Conservation (phyloP, 1,140 invertebrate species). For the Zophobas atratus region DNA sequence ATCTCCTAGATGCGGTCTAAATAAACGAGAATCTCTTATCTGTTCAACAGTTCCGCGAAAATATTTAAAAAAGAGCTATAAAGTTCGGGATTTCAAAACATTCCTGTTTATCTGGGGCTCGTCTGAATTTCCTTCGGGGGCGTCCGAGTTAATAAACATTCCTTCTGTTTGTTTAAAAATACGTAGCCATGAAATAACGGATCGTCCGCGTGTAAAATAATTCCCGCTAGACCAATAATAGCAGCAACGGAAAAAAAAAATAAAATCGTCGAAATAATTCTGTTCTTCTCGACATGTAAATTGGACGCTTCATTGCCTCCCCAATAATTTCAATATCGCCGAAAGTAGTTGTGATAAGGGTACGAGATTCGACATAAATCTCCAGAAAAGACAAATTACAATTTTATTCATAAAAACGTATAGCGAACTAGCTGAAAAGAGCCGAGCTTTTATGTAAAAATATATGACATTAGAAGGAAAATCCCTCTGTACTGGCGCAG, state of each 20-base stretch:
- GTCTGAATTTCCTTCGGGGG: conserved; percentile 40
- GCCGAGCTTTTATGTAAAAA: conserved; percentile 1
- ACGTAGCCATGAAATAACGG: conserved; percentile 15
- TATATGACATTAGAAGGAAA: conserved; percentile 15
- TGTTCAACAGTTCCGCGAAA: conserved; percentile 14
- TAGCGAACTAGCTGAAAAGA: conserved; percentile 9
- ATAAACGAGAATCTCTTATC: conserved; percentile 1
- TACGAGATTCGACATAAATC: conserved; percentile 9
- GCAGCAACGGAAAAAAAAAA: conserved; percentile 18
- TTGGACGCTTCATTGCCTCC: conserved; percentile 10
- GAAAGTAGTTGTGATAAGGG: conserved; percentile 19
- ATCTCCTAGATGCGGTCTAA: neutral
- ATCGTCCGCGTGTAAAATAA: conserved; percentile 5
- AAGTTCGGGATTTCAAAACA: conserved; percentile 32
- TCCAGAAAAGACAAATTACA: conserved; percentile 22
- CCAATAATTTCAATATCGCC: conserved; percentile 19
- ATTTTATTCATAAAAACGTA: conserved; percentile 31
- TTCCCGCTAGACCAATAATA: conserved; percentile 10
- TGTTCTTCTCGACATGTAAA: conserved; percentile 34
- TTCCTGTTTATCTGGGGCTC: conserved; percentile 33
- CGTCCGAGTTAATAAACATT: conserved; percentile 39
- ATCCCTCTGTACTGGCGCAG: conserved; percentile 12
- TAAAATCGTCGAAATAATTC: neutral
- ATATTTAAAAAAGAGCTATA: conserved; percentile 38
- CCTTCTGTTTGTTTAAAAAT: conserved; percentile 40